Conservation (phyloP, 2,888 invertebrate genomes). For the Apotomis turbidana region DNA sequence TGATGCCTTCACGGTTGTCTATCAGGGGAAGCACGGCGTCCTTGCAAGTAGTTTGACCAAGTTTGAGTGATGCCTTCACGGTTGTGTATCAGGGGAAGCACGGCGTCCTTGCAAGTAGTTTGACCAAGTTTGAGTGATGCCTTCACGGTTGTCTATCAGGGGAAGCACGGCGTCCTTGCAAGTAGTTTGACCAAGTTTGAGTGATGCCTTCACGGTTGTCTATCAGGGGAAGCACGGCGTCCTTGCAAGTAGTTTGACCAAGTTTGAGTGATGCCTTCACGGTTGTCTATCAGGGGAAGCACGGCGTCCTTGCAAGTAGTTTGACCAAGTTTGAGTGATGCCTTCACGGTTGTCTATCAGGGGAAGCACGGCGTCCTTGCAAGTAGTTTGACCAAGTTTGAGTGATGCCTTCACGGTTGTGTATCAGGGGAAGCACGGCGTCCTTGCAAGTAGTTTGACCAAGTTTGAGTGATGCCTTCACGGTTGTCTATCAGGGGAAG, state of each 20-base stretch:
- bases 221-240: background rate
- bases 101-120: too few relatives aligned
- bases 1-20: background rate
- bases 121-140: constrained; percentile 1
- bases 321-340: constrained; percentile 4
- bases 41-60: background rate
- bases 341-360: background rate
- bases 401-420: background rate
- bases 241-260: background rate
- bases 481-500: background rate
- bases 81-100: background rate
- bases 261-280: constrained; percentile 1
- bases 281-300: background rate
- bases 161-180: too few relatives aligned
- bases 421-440: background rate
- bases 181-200: background rate
- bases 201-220: background rate
- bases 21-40: background rate
- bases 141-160: background rate
- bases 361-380: too few relatives aligned
- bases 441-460: background rate
- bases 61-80: constrained; percentile 1
- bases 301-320: too few relatives aligned
- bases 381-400: background rate
- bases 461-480: constrained; percentile 2